These are phyloP conservation scores for Astur gentilis DNA, from an alignment of 2,113 vertebrate species.

Conservation along the genomic window DNA sequence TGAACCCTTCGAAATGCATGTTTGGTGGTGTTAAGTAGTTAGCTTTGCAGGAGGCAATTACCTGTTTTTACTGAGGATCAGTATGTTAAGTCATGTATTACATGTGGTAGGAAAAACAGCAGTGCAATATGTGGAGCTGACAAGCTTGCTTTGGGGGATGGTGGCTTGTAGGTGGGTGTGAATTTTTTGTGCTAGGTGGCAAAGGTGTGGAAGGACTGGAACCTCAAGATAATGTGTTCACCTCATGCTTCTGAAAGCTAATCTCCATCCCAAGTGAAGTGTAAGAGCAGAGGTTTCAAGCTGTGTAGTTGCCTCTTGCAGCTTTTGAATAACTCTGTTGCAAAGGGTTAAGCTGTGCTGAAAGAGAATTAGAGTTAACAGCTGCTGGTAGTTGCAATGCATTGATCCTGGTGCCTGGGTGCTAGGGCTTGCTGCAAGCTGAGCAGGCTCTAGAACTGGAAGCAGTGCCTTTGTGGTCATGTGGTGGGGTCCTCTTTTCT, in stretches of 20 bases:
- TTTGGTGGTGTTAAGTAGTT: too few species aligned
- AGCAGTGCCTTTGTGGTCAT: neutral
- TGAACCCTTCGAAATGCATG: neutral
- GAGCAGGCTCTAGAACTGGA: neutral
- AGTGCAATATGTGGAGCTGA: neutral
- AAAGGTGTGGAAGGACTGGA: neutral
- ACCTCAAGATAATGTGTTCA: neutral
- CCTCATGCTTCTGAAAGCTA: neutral
- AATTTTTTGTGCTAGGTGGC: too few species aligned
- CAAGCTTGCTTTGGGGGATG: neutral
- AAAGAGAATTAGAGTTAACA: neutral
- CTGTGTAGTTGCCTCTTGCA: neutral
- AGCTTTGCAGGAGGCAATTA: neutral
- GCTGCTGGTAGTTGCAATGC: neutral
- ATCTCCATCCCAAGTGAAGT: neutral
- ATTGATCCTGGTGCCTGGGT: neutral
- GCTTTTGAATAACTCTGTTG: neutral
- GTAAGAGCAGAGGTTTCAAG: neutral
- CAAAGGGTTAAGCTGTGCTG: neutral
- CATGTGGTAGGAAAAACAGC: neutral
- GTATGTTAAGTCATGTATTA: too few species aligned
- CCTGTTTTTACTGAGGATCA: too few species aligned
- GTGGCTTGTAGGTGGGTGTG: neutral
- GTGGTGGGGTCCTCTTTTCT: neutral
- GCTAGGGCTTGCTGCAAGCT: neutral